Conservation (phyloP, 1,140 invertebrate genomes). For the Halesus radiatus region DNA sequence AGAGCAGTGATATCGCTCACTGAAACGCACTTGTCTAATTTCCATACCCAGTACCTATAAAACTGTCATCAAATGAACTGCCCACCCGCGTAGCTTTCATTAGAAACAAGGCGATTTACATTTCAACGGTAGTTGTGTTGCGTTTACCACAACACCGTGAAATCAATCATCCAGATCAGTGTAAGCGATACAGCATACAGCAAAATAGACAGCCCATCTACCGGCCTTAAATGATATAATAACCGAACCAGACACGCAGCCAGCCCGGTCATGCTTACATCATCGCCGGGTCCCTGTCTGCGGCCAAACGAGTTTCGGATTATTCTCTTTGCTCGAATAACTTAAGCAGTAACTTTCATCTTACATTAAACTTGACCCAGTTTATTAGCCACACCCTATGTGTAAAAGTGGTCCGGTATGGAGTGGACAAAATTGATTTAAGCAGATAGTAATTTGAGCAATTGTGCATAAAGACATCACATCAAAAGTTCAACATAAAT, state of each 20-base stretch:
- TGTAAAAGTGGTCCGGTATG: not conserved
- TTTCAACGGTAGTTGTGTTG: too few relatives aligned
- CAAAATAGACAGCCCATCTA: slow-evolving; percentile 1
- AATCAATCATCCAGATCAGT: not conserved
- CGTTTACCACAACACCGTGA: too few relatives aligned
- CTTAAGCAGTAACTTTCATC: slow-evolving; percentile 43
- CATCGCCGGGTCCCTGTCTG: not conserved
- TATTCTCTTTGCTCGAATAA: slow-evolving; percentile 16
- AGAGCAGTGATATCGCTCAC: too few relatives aligned
- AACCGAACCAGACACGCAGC: not conserved
- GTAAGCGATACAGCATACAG: not conserved
- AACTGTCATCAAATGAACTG: too few relatives aligned
- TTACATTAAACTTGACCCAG: slow-evolving; percentile 53
- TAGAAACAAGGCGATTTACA: too few relatives aligned
- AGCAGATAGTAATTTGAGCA: too few relatives aligned
- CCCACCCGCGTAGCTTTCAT: too few relatives aligned
- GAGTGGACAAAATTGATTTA: not conserved
- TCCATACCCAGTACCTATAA: too few relatives aligned
- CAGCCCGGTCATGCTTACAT: not conserved
- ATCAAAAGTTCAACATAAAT: too few relatives aligned
- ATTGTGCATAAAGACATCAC: too few relatives aligned
- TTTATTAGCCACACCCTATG: slow-evolving; percentile 4
- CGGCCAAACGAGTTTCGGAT: not conserved
- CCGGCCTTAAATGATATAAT: slow-evolving; percentile 18
- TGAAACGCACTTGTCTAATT: too few relatives aligned